Evolutionary conservation across 2,113 vertebrate genomes (phyloP).

Genomic region (Numida meleagris): DNA sequence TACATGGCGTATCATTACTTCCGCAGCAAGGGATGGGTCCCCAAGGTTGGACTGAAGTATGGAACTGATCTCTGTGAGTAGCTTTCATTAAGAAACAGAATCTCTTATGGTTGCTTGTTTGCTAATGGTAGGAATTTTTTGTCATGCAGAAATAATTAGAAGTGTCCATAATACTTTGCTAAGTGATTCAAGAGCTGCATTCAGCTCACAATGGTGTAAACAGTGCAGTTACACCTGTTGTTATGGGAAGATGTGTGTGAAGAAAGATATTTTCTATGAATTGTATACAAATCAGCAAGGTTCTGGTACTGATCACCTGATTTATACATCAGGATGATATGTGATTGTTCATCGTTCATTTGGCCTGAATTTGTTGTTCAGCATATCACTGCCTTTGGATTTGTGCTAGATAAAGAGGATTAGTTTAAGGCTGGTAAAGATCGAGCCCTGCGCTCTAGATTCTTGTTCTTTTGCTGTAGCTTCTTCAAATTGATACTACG

Average conservation of each 20-base stretch:
- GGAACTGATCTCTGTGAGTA: conserved; percentile 91
- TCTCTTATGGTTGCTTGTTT: background rate
- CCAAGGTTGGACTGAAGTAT: conserved; percentile 93
- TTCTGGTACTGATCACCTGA: background rate
- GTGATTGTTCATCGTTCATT: background rate
- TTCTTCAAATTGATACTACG: background rate
- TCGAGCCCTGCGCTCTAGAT: background rate
- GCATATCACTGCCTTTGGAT: background rate
- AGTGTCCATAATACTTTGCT: background rate
- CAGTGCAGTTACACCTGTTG: background rate
- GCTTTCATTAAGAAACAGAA: background rate
- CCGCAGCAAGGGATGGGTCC: conserved; percentile 92
- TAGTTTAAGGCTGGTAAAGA: background rate
- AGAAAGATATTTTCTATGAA: background rate
- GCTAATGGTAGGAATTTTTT: background rate
- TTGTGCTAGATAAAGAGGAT: background rate
- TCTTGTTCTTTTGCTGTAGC: background rate
- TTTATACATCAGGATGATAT: background rate
- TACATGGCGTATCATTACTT: conserved; percentile 94
- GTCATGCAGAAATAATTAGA: background rate
- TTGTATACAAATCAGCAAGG: background rate
- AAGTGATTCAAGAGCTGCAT: background rate
- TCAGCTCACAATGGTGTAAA: background rate
- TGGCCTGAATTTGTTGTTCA: background rate
- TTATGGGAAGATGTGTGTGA: background rate